Percentiles rank a stretch among this genome's conserved stretches.
Evolutionary conservation across 2,113 vertebrate species (phyloP).

Genomic region (Ardeotis arabs): DNA sequence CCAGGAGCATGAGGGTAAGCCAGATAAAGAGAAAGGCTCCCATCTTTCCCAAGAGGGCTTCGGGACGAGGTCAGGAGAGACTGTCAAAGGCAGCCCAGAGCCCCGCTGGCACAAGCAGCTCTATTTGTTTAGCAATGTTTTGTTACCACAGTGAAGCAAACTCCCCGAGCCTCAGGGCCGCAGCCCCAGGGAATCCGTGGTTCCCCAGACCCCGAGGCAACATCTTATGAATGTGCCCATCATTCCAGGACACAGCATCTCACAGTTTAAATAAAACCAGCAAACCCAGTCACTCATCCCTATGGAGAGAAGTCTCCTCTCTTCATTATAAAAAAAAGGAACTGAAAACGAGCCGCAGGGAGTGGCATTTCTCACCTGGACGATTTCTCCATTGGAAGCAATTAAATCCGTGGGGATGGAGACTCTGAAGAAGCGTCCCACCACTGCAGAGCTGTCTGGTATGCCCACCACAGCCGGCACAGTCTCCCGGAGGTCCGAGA

Average conservation of each 20-base stretch:
- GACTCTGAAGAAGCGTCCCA: slow-evolving; percentile 88
- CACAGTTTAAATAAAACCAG: background rate
- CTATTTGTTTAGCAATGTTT: background rate
- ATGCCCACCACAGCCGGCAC: slow-evolving; percentile 79
- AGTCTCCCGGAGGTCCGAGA: slow-evolving; percentile 81
- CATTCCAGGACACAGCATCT: background rate
- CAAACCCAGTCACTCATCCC: background rate
- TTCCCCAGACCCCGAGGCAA: background rate
- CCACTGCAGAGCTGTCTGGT: slow-evolving; percentile 86
- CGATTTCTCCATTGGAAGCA: slow-evolving; percentile 76
- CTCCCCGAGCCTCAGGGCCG: background rate
- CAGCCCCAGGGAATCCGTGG: background rate
- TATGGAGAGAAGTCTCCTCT: background rate
- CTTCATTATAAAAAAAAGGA: background rate
- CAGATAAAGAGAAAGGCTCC: background rate
- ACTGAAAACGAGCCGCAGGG: background rate
- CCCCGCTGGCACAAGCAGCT: background rate
- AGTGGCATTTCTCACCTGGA: slow-evolving; percentile 81
- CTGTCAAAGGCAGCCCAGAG: background rate
- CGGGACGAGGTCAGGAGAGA: background rate
- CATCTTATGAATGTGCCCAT: background rate
- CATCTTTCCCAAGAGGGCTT: background rate
- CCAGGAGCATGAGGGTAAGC: background rate
- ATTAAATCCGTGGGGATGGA: slow-evolving; percentile 81
- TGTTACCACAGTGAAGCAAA: background rate